Conservation (phyloP, 2,797 vertebrate species). For the Sarcophilus harrisii region DNA sequence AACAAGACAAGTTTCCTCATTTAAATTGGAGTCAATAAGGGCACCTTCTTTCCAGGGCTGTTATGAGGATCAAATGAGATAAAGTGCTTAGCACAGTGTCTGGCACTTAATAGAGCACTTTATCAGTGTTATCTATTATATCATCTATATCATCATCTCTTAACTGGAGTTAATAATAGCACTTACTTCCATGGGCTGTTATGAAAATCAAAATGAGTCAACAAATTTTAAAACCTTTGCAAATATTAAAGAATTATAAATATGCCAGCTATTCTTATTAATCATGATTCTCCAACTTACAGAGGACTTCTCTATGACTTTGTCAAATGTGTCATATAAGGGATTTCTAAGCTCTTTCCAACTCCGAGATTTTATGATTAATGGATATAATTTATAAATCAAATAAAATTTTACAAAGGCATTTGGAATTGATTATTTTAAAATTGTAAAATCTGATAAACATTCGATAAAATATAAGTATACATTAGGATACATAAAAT, state of each 20-base stretch:
- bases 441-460: not conserved
- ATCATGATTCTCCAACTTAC: not conserved
- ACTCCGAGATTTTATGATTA: not conserved
- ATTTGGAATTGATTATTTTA: not conserved
- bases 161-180: not conserved
- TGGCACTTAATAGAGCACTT: not conserved
- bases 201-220: not conserved
- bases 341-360: not conserved
- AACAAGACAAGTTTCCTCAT: not conserved
- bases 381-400: not conserved
- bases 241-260: not conserved
- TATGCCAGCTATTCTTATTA: not conserved
- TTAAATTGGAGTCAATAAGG: not conserved
- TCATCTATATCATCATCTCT: not conserved
- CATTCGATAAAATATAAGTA: not conserved
- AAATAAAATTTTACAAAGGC: not conserved
- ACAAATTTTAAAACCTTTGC: not conserved
- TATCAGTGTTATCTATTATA: not conserved
- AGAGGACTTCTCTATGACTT: not conserved
- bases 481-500: not conserved
- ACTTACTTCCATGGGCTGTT: not conserved
- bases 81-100: not conserved
- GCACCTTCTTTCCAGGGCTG: not conserved
- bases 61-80: not conserved
- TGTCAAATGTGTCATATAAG: not conserved